Base-by-base conservation (phyloP, 2,888 invertebrate species). In the Listrodromus nycthemerus region DNA sequence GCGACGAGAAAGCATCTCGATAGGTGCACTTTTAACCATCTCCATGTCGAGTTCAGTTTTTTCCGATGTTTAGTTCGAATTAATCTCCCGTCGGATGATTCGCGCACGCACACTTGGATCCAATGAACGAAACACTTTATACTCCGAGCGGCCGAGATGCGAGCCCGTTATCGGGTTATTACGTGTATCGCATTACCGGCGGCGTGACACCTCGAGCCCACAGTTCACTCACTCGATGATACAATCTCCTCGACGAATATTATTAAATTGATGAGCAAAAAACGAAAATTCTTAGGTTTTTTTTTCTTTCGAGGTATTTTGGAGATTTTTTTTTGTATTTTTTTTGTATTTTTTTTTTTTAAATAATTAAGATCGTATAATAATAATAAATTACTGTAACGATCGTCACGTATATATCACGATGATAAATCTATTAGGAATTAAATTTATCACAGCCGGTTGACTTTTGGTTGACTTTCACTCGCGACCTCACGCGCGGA, bases 1-100 rank as follows among this genome's bases (percentile, higher is more conserved):
- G 19, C 90, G 88, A 50, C 92, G 90, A 67, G 93, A 92, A 71
- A 93, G 87, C 90, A 93, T 92, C 87, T 93, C 92, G 87, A 93
- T 92, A 76, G 89, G 91, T 80, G 91, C 90, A 86, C 89, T 92
- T 85, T 92, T 92, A 81, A 93, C 89, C 86, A 93, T 86, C 89
- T 93, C 92, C 93, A 93, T 93, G 61, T 81, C 63, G 71, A 10
- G 2, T 61, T 16, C 13, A 48, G 50, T 61, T 70, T 41, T 52
- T 41, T 52, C 27, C 27, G 10, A 67, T 67, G 13, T 63, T 63
- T 16, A 6, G 50, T 58, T 48, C 27, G 37, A 30, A 58, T 37
- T 37, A 67, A 50, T 55, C 58, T 52, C 19, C 7, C 30, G 13
- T 61, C 61, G 61, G 21, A 21, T 19, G 70, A 67, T 41, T 27